A percentile compares a stretch with the other conserved stretches of the same genome.
These are phyloP conservation scores for Sorex araneus DNA, from an alignment of 2,113 vertebrate genomes.

Conservation along the genomic window DNA sequence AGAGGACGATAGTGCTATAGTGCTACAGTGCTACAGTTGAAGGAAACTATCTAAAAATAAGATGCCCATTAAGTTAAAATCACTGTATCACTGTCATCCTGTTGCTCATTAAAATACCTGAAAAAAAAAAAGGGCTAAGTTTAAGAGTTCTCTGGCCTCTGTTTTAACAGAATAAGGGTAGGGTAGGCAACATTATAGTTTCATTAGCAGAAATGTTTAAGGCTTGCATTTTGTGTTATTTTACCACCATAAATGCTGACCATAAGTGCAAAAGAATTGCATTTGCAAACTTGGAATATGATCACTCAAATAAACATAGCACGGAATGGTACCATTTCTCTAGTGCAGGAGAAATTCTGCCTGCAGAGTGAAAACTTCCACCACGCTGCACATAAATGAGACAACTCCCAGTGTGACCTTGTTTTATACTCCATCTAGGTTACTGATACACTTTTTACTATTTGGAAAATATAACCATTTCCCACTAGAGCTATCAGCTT, in stretches of 20 bases:
- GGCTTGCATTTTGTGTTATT: neutral
- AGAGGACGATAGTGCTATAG: too few species aligned
- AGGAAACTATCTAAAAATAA: neutral
- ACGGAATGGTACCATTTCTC: constrained; percentile 31
- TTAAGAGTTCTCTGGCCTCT: neutral
- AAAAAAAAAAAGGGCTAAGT: neutral
- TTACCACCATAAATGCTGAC: neutral
- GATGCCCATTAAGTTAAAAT: neutral
- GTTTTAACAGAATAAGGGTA: neutral
- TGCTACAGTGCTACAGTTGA: neutral
- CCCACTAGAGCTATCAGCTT: constrained; percentile 43
- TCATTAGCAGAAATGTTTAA: constrained; percentile 13
- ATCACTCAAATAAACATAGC: constrained; percentile 35
- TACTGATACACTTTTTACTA: constrained; percentile 50
- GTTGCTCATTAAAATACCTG: neutral
- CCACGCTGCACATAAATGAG: neutral
- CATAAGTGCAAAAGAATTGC: neutral
- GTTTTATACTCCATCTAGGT: constrained; percentile 37
- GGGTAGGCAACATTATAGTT: neutral
- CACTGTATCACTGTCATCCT: too few species aligned
- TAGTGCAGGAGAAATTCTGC: neutral
- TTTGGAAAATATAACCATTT: constrained; percentile 63
- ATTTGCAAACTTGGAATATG: neutral
- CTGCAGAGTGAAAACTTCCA: constrained; percentile 24
- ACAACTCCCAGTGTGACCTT: constrained; percentile 5